A percentile compares a stretch with the other conserved stretches of the same genome.
Evolutionary conservation across 2,113 vertebrate species (phyloP).

Genomic region (Toxotes chatareus): DNA sequence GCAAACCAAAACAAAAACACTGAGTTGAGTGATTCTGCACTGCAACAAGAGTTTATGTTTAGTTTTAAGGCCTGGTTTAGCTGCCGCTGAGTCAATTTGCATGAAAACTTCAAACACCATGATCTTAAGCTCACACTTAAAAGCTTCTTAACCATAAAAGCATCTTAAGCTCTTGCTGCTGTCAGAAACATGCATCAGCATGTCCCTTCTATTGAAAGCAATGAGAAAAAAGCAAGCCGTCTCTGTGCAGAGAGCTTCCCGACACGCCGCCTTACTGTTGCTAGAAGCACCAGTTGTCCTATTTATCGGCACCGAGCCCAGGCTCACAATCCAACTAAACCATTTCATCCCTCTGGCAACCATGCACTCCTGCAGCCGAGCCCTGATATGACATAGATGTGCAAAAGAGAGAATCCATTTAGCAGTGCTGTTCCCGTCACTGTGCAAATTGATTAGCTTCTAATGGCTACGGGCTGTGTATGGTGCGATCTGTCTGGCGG

Average conservation of each 20-base stretch:
- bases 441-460: slow-evolving; percentile 64
- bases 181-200: slow-evolving; percentile 9
- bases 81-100: background rate
- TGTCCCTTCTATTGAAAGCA: slow-evolving; percentile 20
- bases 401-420: slow-evolving; percentile 53
- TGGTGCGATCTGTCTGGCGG: slow-evolving; percentile 7
- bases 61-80: background rate
- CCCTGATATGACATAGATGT: slow-evolving; percentile 50
- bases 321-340: slow-evolving; percentile 46
- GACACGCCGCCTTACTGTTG: slow-evolving; percentile 25
- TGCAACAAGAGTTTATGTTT: background rate
- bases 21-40: background rate
- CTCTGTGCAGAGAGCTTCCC: background rate
- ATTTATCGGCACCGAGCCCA: slow-evolving; percentile 38
- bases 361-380: background rate
- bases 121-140: slow-evolving; percentile 22
- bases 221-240: slow-evolving; percentile 22
- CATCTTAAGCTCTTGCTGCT: slow-evolving; percentile 18
- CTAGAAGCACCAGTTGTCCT: slow-evolving; percentile 56
- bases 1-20: background rate
- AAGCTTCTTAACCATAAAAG: slow-evolving; percentile 43
- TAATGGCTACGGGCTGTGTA: slow-evolving; percentile 14
- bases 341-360: slow-evolving; percentile 44
- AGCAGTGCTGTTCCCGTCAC: slow-evolving; percentile 48
- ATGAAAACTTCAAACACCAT: slow-evolving; percentile 1